A percentile compares a stretch with the other conserved stretches of the same genome.
These are phyloP conservation scores for Polydrusus tereticollis DNA, from an alignment of 2,888 invertebrate species.

Conservation along the genomic window DNA sequence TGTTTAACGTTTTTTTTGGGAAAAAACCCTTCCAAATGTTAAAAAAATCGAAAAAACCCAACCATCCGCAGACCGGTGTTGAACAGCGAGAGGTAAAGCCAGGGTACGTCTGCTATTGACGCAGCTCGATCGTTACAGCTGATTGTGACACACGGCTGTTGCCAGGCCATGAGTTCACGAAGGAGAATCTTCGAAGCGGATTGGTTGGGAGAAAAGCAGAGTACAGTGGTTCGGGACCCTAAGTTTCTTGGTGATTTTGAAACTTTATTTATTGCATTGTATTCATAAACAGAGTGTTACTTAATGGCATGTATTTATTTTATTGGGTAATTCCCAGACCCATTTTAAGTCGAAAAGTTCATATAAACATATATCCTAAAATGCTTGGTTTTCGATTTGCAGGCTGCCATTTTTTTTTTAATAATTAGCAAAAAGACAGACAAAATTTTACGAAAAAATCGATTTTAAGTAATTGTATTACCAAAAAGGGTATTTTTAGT, in stretches of 20 bases:
- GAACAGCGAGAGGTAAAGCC: constrained; percentile 56
- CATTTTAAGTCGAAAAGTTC: too few relatives aligned
- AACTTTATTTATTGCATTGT: too few relatives aligned
- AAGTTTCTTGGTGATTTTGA: neutral
- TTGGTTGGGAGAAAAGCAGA: constrained; percentile 55
- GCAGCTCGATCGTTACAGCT: constrained; percentile 64
- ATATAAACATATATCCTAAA: too few relatives aligned
- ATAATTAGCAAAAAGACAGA: too few relatives aligned
- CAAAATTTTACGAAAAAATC: too few relatives aligned
- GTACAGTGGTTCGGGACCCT: constrained; percentile 19
- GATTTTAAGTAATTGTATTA: too few relatives aligned
- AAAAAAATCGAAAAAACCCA: constrained; percentile 6
- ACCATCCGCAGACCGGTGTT: constrained; percentile 47
- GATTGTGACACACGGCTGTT: constrained; percentile 65
- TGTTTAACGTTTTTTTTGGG: neutral
- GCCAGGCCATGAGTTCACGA: constrained; percentile 62
- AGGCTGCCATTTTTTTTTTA: too few relatives aligned
- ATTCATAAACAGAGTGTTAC: too few relatives aligned
- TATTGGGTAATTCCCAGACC: too few relatives aligned
- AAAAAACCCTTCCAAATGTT: neutral
- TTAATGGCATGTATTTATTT: too few relatives aligned
- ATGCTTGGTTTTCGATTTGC: too few relatives aligned
- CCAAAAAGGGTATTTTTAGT: too few relatives aligned
- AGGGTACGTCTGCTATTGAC: constrained; percentile 49
- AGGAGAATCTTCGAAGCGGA: constrained; percentile 52